phyloP scores from a whole-genome alignment of 2,113 vertebrate genomes.

The Eulemur rufifrons region DNA sequence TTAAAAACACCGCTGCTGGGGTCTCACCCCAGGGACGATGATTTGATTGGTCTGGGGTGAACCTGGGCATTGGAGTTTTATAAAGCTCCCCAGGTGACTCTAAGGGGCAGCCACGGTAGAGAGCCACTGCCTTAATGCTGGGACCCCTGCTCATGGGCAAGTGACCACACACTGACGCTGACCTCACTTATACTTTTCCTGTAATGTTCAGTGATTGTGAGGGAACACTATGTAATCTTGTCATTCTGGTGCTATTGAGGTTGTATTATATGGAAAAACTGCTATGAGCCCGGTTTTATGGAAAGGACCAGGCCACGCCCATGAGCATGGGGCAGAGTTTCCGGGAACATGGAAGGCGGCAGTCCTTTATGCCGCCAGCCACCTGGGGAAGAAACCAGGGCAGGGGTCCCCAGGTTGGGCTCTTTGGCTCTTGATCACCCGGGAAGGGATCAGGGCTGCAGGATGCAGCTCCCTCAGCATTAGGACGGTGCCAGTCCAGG shows the following conservation, averaged over 20 bases:
- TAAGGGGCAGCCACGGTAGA: neutral
- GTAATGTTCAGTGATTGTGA: fast-evolving
- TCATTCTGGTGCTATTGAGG: neutral
- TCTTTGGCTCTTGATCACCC: neutral
- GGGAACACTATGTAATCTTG: neutral
- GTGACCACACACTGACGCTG: neutral
- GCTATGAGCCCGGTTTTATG: neutral
- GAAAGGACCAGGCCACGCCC: neutral
- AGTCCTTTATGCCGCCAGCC: neutral
- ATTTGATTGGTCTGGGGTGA: neutral
- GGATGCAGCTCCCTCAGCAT: neutral
- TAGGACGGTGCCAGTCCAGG: too few species aligned
- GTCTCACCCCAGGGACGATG: neutral
- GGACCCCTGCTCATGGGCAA: neutral
- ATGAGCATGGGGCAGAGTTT: neutral
- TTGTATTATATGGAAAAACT: neutral
- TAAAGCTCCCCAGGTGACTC: neutral
- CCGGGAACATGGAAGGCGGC: neutral
- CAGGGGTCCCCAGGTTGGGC: neutral
- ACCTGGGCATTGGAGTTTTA: neutral
- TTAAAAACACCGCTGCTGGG: neutral
- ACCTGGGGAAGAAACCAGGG: neutral
- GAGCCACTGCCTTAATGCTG: neutral
- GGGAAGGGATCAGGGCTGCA: neutral
- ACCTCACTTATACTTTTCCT: neutral